phyloP scores from a whole-genome alignment of 2,113 vertebrate species.

The Oostethus manadensis region DNA sequence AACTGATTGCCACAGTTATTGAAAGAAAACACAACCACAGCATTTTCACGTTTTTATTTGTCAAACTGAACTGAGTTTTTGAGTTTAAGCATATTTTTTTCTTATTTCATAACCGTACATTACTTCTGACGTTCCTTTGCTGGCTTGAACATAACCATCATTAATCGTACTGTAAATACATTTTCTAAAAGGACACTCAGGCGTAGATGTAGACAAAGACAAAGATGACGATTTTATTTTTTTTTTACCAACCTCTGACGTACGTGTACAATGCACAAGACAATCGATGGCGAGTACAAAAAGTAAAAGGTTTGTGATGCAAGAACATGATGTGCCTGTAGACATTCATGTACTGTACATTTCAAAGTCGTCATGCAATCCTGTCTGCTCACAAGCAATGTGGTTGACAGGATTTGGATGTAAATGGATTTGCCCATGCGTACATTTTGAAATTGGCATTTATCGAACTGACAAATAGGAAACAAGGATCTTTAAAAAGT shows the following conservation, averaged over 20 bases:
- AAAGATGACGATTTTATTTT: conserved; percentile 38
- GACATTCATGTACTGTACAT: conserved; percentile 41
- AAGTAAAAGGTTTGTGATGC: conserved; percentile 49
- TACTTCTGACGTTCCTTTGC: conserved; percentile 40
- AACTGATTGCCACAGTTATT: background rate
- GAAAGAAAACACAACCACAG: conserved; percentile 13
- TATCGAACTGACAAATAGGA: no score
- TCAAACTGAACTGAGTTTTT: conserved; percentile 72
- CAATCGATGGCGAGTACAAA: conserved; percentile 45
- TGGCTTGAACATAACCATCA: conserved; percentile 55
- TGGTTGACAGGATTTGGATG: conserved; percentile 30
- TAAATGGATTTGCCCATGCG: conserved; percentile 2
- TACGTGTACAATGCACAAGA: conserved; percentile 57
- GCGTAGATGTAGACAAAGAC: conserved; percentile 47
- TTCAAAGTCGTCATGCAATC: conserved; percentile 56
- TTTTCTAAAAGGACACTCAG: conserved; percentile 59
- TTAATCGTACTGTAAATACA: conserved; percentile 45
- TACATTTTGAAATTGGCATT: no score
- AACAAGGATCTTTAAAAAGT: no score
- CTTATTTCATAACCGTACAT: conserved; percentile 66
- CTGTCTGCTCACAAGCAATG: conserved; percentile 46
- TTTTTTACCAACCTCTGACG: conserved; percentile 27
- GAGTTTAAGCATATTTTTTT: conserved; percentile 54
- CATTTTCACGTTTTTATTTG: conserved; percentile 75
- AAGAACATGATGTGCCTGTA: conserved; percentile 55